These are phyloP conservation scores for Clarias pachynema DNA, from an alignment of 2,797 vertebrate species.

Conservation along the genomic window DNA sequence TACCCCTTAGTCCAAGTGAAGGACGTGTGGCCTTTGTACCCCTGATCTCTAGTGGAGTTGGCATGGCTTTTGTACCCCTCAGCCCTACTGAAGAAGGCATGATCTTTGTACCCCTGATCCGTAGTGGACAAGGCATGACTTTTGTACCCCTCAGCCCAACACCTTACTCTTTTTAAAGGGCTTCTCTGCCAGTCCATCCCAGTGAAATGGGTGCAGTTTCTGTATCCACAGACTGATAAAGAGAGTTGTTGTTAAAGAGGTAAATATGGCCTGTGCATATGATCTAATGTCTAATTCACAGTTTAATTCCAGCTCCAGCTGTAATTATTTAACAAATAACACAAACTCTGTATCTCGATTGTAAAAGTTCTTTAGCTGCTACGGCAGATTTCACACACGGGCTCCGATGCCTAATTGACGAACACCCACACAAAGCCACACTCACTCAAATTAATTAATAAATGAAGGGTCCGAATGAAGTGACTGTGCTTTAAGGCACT, in stretches of 20 bases:
- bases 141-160: neutral
- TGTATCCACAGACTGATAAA: neutral
- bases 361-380: neutral
- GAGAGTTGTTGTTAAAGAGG: neutral
- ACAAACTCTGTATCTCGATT: neutral
- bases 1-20: neutral
- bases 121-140: neutral
- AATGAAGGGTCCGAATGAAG: conserved; percentile 28
- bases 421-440: conserved; percentile 31
- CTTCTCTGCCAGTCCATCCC: neutral
- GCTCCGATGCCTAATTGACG: neutral
- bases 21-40: neutral
- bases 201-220: neutral
- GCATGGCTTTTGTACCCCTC: neutral
- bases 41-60: neutral
- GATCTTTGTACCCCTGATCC: neutral
- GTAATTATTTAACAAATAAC: neutral
- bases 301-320: neutral
- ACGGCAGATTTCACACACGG: neutral
- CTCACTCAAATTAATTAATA: conserved; percentile 38
- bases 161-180: neutral
- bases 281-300: neutral
- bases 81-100: too few relatives aligned
- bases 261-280: neutral
- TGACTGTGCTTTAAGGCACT: conserved; percentile 41